Percentiles rank a stretch among this genome's conserved stretches.
These are phyloP conservation scores for Aspiorhynchus laticeps DNA, from an alignment of 2,113 vertebrate genomes.

Conservation along the genomic window DNA sequence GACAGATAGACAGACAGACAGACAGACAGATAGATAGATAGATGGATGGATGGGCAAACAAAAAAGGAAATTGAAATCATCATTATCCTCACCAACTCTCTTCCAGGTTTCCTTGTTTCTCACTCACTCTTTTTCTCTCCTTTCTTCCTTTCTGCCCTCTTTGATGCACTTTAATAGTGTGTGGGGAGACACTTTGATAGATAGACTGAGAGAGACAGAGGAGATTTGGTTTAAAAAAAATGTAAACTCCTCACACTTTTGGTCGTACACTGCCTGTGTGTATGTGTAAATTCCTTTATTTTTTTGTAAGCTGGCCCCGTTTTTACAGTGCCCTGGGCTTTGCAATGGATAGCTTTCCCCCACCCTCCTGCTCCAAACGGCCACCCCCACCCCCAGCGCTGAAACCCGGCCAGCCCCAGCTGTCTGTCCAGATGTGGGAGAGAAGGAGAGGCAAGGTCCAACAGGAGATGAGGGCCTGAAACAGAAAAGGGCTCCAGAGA, in stretches of 20 bases:
- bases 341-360: constrained; percentile 94
- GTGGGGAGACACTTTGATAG: constrained; percentile 76
- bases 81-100: constrained; percentile 68
- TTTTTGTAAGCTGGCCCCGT: constrained; percentile 54
- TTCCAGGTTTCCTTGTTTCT: constrained; percentile 61
- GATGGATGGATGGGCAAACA: neutral
- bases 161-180: constrained; percentile 76
- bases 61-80: constrained; percentile 72
- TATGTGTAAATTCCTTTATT: constrained; percentile 63
- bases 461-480: constrained; percentile 58
- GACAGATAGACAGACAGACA: neutral
- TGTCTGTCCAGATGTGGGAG: constrained; percentile 97
- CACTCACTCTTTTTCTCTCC: constrained; percentile 13
- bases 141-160: constrained; percentile 63
- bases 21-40: neutral
- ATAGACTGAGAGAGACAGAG: constrained; percentile 74
- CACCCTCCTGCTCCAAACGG: constrained; percentile 70
- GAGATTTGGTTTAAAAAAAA: constrained; percentile 70
- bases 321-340: constrained; percentile 91
- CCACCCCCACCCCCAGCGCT: constrained; percentile 82
- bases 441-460: constrained; percentile 69
- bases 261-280: constrained; percentile 59
- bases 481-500: constrained; percentile 47
- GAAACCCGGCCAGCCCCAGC: constrained; percentile 97
- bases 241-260: constrained; percentile 32